Evolutionary conservation across 2,888 invertebrate species (phyloP).

Genomic region (Macrostomum cliftonense): DNA sequence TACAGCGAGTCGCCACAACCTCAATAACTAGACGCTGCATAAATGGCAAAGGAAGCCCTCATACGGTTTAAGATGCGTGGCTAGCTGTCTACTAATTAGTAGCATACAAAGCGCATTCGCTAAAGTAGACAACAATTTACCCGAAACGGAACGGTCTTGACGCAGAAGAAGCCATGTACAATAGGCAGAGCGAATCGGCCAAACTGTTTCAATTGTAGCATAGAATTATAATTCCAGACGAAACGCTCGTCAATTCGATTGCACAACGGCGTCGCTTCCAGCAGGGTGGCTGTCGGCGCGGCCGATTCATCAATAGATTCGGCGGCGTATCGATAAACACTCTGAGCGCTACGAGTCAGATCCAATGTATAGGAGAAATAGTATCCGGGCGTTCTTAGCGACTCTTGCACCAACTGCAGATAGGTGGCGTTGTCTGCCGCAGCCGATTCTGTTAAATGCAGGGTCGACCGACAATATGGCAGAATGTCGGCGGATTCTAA

Average conservation of each 20-base stretch:
- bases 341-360: conserved; percentile 70
- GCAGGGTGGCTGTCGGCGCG: too few species aligned
- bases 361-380: conserved; percentile 89
- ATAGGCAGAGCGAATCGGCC: conserved; percentile 56
- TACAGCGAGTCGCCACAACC: too few species aligned
- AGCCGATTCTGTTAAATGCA: conserved; percentile 62
- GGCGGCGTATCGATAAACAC: conserved; percentile 40
- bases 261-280: too few species aligned
- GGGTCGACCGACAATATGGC: conserved; percentile 61
- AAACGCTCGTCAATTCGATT: conserved; percentile 58
- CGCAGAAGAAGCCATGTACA: conserved; percentile 41
- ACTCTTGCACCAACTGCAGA: conserved; percentile 60
- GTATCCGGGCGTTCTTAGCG: conserved; percentile 62
- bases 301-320: too few species aligned
- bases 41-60: too few species aligned
- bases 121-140: too few species aligned
- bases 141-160: background rate
- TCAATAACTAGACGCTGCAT: too few species aligned
- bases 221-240: conserved; percentile 72
- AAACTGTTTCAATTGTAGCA: conserved; percentile 41
- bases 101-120: too few species aligned
- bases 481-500: conserved; percentile 40
- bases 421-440: conserved; percentile 58
- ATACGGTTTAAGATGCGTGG: too few species aligned
- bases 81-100: too few species aligned